phyloP scores from a whole-genome alignment of 2,113 vertebrate genomes.

The Phrynosoma blainvillii region DNA sequence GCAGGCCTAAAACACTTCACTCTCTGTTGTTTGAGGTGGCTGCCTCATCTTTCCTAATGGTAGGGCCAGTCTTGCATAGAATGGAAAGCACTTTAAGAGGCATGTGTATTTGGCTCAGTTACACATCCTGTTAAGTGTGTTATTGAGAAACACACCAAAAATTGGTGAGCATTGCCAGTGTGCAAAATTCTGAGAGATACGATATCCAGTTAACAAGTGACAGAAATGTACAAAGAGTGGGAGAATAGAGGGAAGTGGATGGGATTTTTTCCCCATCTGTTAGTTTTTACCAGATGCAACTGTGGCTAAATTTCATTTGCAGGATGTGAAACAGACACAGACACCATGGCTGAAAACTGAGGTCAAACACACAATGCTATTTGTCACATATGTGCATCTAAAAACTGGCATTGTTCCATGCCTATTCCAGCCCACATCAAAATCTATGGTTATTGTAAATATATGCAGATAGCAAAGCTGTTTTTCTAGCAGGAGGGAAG shows the following conservation, averaged over 20 bases:
- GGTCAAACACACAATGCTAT: background rate
- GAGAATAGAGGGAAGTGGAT: background rate
- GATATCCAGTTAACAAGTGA: too few species aligned
- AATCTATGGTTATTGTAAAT: background rate
- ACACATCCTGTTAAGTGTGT: background rate
- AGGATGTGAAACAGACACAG: conserved; percentile 18
- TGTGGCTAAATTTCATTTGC: conserved; percentile 9
- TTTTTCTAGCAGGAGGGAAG: background rate
- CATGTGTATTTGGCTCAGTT: background rate
- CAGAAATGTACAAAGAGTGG: background rate
- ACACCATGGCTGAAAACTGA: conserved; percentile 26
- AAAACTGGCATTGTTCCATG: background rate
- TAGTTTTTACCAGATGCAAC: conserved; percentile 16
- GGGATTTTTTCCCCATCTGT: conserved; percentile 1
- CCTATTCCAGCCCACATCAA: background rate
- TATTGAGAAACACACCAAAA: too few species aligned
- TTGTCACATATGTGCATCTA: conserved; percentile 2
- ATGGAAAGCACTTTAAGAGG: background rate
- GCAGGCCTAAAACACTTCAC: background rate
- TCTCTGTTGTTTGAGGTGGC: too few species aligned
- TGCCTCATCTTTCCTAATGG: too few species aligned
- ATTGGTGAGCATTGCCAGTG: background rate
- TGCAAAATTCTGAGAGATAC: background rate
- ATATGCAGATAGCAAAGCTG: background rate
- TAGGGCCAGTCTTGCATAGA: background rate